phyloP scores from a whole-genome alignment of 2,888 invertebrate species.

The Elegia similella region DNA sequence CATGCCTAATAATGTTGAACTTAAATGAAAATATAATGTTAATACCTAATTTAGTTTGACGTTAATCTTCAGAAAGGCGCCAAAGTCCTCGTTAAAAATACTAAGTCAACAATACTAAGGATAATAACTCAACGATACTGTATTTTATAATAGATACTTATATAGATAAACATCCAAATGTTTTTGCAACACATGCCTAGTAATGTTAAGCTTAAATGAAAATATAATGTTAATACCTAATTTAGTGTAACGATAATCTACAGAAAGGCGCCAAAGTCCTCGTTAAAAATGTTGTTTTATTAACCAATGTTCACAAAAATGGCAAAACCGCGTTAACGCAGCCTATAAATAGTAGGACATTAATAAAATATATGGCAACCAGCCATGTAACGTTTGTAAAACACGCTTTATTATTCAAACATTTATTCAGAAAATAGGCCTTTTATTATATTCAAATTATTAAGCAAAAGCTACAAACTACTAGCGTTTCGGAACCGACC shows the following conservation, averaged over 20 bases:
- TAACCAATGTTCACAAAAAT: neutral
- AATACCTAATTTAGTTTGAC: neutral
- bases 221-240: neutral
- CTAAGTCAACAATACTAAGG: no score
- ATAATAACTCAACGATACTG: no score
- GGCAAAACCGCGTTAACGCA: neutral
- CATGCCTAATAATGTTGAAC: neutral
- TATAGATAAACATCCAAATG: no score
- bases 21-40: neutral
- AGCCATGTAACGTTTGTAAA: slow-evolving; percentile 17
- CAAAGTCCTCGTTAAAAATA: neutral
- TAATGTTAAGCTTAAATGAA: neutral
- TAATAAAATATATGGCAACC: neutral
- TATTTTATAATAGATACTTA: no score
- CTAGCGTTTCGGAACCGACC: no score
- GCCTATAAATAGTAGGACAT: neutral
- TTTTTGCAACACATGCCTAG: neutral
- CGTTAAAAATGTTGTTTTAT: neutral
- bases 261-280: neutral
- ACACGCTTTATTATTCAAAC: slow-evolving; percentile 2
- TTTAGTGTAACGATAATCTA: no score
- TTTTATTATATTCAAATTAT: no score
- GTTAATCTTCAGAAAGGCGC: neutral
- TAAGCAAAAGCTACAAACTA: no score
- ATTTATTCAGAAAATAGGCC: no score